phyloP scores from a whole-genome alignment of 2,113 vertebrate genomes.

The Athene cunicularia region DNA sequence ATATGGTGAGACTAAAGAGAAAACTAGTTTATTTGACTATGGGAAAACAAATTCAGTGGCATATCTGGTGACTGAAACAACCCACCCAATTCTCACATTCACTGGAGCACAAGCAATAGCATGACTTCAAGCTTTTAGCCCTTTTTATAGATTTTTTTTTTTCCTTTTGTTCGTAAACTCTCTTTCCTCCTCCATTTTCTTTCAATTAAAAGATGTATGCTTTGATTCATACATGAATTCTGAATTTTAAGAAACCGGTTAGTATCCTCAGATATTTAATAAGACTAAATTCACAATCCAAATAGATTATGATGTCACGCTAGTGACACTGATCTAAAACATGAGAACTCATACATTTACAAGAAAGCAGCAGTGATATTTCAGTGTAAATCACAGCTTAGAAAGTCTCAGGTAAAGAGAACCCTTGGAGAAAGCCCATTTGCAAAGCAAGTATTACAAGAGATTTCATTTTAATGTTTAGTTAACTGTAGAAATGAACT shows the following conservation, averaged over 20 bases:
- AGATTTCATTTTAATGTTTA: background rate
- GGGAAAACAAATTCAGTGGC: background rate
- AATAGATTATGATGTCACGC: background rate
- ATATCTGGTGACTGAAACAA: background rate
- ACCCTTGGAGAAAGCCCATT: background rate
- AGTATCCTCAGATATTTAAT: background rate
- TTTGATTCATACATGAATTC: background rate
- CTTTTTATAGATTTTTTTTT: background rate
- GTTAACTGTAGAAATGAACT: background rate
- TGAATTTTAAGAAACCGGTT: background rate
- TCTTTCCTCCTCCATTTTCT: background rate
- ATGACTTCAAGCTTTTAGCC: background rate
- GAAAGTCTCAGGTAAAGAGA: background rate
- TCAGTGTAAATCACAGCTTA: background rate
- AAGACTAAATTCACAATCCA: background rate
- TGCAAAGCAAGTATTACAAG: conserved; percentile 5
- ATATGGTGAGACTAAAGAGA: background rate
- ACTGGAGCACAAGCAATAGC: background rate
- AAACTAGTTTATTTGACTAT: background rate
- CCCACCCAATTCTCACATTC: background rate
- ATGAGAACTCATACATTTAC: background rate
- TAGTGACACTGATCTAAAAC: background rate
- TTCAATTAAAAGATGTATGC: background rate
- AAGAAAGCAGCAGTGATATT: background rate
- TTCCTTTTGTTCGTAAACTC: background rate